Base-by-base conservation (phyloP, 2,888 invertebrate genomes). In the Sesamia inferens region DNA sequence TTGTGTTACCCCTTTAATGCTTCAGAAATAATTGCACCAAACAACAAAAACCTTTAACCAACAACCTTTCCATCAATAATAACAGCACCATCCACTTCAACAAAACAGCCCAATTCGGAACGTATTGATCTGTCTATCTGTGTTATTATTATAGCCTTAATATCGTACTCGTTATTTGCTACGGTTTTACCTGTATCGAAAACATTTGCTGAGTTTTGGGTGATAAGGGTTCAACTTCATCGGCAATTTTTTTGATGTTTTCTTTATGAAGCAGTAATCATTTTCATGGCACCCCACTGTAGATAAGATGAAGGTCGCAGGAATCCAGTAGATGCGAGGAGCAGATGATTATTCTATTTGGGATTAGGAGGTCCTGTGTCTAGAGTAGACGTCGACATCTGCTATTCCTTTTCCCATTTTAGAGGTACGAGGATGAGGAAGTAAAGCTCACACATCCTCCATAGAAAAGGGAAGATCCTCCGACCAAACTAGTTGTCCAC, bases 91-190 rank as follows among this genome's bases (percentile, higher is more conserved):
- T 67, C 31, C 67, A 79, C 63, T 76, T 67, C 59, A 64, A 71
- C 22, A 66, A 39, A 79, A 81, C 64, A 81, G 71, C 48, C 63
- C 81, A 68, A 81, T 79, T 76, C 39, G 63, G n/a, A 24, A 8
- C 63, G 24, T 58, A 79, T 79, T 81, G 81, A 74, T 70, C 67
- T 72, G 76, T 68, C 19, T 39, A 51, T 70, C 48, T 59, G 55
- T 51, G 66, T 63, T 67, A 81, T 71, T 81, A 59, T 81, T 59
- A 69, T 65, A 2, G 47, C 76, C 81, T 61, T 62, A 78, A 71
- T 57, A 54, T 55, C 47, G 13, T 16, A 63, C 62, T 51, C 48
- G 79, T 62, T 57, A 57, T 44, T 42, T 24, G 55, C 31, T 22
- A 2, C 31, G 48, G 48, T 55, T 71, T 78, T n/a, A 51, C 75